Conservation (phyloP, 2,113 vertebrate genomes). For the Elephantulus edwardii region DNA sequence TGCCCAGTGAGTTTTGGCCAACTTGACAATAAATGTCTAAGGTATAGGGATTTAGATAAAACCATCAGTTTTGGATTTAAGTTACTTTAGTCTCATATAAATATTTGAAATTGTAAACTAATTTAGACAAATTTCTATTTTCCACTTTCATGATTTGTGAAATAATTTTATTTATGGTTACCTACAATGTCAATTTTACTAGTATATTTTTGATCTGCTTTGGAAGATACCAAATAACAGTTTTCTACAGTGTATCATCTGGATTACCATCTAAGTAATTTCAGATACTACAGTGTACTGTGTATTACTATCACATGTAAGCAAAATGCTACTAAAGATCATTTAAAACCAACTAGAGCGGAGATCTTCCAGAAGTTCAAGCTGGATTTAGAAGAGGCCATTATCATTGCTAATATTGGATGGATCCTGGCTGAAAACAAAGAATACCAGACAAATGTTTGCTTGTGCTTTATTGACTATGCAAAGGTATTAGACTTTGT, state of each 20-base stretch:
- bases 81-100: background rate
- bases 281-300: background rate
- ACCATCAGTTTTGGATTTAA: background rate
- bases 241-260: background rate
- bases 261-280: background rate
- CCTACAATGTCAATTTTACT: background rate
- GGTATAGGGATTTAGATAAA: background rate
- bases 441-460: no score
- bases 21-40: background rate
- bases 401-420: no score
- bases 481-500: no score
- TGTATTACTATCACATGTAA: no score
- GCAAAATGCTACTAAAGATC: no score
- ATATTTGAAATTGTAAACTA: background rate
- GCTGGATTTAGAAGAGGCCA: no score
- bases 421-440: no score
- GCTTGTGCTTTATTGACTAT: no score
- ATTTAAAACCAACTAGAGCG: no score
- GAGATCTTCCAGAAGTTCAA: no score
- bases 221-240: background rate
- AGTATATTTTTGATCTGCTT: background rate
- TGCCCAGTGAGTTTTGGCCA: background rate
- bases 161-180: background rate
- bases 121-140: background rate
- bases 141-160: background rate